These are phyloP conservation scores for Orchesella cincta DNA, from an alignment of 1,140 invertebrate species.

Conservation along the genomic window DNA sequence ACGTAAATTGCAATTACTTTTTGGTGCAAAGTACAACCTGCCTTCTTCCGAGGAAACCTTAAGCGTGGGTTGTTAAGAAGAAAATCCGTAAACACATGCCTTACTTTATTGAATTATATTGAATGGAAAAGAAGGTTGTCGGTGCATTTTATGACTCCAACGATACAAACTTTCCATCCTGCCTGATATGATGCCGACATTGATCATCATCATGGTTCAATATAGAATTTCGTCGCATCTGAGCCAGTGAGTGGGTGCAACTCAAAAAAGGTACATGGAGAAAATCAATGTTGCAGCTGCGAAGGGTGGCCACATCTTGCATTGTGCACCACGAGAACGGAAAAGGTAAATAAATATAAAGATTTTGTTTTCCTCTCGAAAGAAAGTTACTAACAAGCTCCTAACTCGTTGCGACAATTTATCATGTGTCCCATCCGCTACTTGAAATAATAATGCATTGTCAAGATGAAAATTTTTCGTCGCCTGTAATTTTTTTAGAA, in stretches of 20 bases:
- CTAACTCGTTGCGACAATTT: constrained; percentile 21
- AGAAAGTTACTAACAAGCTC: constrained; percentile 12
- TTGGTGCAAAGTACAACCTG: not conserved
- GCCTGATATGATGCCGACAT: not conserved
- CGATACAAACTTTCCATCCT: not conserved
- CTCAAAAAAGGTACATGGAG: not conserved
- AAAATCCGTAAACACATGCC: not conserved
- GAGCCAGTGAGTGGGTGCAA: no score
- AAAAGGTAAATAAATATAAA: constrained; percentile 21
- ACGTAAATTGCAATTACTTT: not conserved
- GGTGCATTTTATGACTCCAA: constrained; percentile 3
- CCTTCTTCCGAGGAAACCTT: no score
- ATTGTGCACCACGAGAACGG: not conserved
- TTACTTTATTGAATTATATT: constrained; percentile 25
- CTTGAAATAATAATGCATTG: constrained; percentile 13
- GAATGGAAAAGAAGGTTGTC: not conserved
- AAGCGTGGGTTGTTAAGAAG: not conserved
- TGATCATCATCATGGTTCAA: not conserved
- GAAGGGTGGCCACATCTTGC: not conserved
- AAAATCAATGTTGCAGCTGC: constrained; percentile 16
- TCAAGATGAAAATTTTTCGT: constrained; percentile 2
- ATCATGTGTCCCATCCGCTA: constrained; percentile 22
- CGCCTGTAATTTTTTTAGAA: not conserved
- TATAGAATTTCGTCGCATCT: not conserved
- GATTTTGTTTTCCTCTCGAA: not conserved